Conservation (phyloP, 2,113 vertebrate genomes). For the Pampusana beccarii region DNA sequence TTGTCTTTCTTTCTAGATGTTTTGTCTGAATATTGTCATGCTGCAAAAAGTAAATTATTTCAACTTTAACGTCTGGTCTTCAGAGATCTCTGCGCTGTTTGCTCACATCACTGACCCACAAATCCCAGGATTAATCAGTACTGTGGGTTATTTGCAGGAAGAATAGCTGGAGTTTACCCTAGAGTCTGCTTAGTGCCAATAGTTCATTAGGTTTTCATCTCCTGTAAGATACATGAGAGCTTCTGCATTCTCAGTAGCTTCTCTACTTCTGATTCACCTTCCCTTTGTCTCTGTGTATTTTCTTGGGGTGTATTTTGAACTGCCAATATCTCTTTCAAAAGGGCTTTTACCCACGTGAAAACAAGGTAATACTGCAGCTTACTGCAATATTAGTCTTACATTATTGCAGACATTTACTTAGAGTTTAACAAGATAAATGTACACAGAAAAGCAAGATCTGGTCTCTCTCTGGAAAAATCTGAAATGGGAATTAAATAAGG, state of each 20-base stretch:
- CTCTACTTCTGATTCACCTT: not conserved
- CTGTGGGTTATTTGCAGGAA: not conserved
- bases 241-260: not conserved
- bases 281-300: not conserved
- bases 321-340: not conserved
- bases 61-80: not conserved
- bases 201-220: not conserved
- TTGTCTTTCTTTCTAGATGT: not conserved
- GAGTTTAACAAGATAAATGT: not conserved
- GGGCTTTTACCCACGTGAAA: not conserved
- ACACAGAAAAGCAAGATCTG: not conserved
- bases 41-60: not conserved
- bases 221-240: not conserved
- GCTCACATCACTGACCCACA: not conserved
- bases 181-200: not conserved
- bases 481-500: not conserved
- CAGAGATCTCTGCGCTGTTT: not conserved
- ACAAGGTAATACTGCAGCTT: not conserved
- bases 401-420: not conserved
- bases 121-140: not conserved
- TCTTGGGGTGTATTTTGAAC: not conserved
- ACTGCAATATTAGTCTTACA: not conserved
- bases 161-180: not conserved
- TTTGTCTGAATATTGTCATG: not conserved
- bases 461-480: not conserved